Conservation (phyloP, 2,888 invertebrate genomes). For the Aphidoletes aphidimyza region DNA sequence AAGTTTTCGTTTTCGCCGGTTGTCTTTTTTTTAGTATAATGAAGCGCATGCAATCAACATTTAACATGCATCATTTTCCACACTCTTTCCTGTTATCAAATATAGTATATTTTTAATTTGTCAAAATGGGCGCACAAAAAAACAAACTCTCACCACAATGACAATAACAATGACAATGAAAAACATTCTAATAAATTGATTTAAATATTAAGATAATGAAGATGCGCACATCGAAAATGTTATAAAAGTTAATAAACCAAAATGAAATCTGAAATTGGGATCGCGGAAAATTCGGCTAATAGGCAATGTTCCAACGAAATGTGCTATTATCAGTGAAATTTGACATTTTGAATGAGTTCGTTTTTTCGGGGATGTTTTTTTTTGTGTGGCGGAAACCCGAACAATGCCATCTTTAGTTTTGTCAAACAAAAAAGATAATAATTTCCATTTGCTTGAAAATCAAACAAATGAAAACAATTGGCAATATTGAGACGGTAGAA, state of each 20-base stretch:
- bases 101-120: no score
- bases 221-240: constrained; percentile 30
- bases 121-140: neutral
- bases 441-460: neutral
- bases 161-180: neutral
- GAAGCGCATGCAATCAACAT: neutral
- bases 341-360: neutral
- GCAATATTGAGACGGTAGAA: neutral
- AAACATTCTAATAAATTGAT: constrained; percentile 12
- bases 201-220: neutral
- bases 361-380: neutral
- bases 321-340: neutral
- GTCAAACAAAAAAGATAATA: no score
- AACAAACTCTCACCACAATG: neutral
- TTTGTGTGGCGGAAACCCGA: no score
- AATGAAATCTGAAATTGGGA: neutral
- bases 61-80: no score
- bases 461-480: neutral
- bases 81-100: no score
- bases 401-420: no score
- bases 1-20: neutral
- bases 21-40: neutral
- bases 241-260: constrained; percentile 13
- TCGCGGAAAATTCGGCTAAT: no score
- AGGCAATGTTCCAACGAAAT: no score